Evolutionary conservation across 2,888 invertebrate genomes (phyloP).

Genomic region (Tenthredo notha): DNA sequence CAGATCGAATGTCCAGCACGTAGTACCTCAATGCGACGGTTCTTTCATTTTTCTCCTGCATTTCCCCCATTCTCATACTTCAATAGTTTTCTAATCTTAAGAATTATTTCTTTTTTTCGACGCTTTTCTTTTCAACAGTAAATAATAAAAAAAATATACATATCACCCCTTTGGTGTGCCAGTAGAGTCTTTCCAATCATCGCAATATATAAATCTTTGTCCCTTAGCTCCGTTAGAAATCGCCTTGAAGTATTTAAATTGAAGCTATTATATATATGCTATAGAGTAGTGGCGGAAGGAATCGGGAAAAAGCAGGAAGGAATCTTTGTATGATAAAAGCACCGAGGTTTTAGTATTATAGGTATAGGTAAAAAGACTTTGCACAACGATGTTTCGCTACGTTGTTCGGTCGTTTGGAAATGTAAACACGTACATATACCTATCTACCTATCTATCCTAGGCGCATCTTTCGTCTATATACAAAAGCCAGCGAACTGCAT

Average conservation of each 20-base stretch:
- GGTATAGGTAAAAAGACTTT: neutral
- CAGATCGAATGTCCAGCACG: slow-evolving; percentile 42
- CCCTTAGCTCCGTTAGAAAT: neutral
- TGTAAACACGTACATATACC: slow-evolving; percentile 25
- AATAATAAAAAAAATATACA: neutral
- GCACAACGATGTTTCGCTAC: slow-evolving; percentile 5
- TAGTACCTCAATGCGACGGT: slow-evolving; percentile 21
- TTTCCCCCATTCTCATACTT: neutral
- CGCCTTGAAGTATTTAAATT: slow-evolving; percentile 33
- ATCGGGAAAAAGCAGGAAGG: slow-evolving; percentile 7
- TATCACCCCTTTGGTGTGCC: neutral
- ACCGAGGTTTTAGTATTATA: neutral
- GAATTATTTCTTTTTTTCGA: neutral
- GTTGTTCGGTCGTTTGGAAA: slow-evolving; percentile 43
- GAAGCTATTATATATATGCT: no score
- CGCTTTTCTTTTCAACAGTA: neutral
- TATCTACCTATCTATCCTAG: neutral
- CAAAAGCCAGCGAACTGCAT: neutral
- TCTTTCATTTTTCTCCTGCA: neutral
- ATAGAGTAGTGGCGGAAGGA: slow-evolving; percentile 4
- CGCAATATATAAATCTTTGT: neutral
- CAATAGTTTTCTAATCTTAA: neutral
- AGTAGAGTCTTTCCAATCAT: neutral
- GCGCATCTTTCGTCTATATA: neutral
- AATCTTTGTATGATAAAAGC: slow-evolving; percentile 7